Evolutionary conservation across 2,888 invertebrate genomes (phyloP), one percentile per base, ranked within the genome.

Genomic region (Melanchra persicariae): DNA sequence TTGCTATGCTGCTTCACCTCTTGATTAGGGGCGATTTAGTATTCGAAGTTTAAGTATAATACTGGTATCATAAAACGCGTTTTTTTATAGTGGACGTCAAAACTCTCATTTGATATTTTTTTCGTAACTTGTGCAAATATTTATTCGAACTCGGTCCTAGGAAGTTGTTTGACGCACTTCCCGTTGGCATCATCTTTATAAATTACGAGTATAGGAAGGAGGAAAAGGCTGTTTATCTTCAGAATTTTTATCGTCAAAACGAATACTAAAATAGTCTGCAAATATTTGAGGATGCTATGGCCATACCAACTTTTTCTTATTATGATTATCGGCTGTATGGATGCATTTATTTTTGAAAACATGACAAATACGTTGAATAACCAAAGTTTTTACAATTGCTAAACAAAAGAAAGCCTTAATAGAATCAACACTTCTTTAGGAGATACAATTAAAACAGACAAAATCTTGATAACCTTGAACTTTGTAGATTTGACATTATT

Each of bases 121-220:
- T 34, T 30, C 19, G 9, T 49, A 78, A 73, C 37, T 49, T 7
- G 49, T 22, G 10, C 1, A 6, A 12, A 1, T 22, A 24, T 52
- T 71, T n/a, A 43, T 68, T 69, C 6, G 12, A 19, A 59, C 26
- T 60, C 24, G 49, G 22, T 45, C 37, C 45, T 12, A 70, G 73
- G 83, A 77, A 64, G 47, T 64, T 43, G 55, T 7, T 45, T 64
- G 72, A 78, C 64, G 82, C 64, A 64, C 58, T 82, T 82, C 72
- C 82, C 52, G 43, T 58, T 82, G 37, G 72, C 64, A 47, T 40
- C 59, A 61, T 82, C 30, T 49, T 40, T 24, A 45, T 76, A 76
- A 40, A 37, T 77, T 70, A 47, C 64, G 26, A 70, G 24, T 63
- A 55, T 26, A 63, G 71, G 55, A 62, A 77, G 34, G 52, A 63